Evolutionary conservation across 2,797 vertebrate genomes (phyloP), one percentile per base, ranked within the genome.

Genomic region (Malurus splendens): DNA sequence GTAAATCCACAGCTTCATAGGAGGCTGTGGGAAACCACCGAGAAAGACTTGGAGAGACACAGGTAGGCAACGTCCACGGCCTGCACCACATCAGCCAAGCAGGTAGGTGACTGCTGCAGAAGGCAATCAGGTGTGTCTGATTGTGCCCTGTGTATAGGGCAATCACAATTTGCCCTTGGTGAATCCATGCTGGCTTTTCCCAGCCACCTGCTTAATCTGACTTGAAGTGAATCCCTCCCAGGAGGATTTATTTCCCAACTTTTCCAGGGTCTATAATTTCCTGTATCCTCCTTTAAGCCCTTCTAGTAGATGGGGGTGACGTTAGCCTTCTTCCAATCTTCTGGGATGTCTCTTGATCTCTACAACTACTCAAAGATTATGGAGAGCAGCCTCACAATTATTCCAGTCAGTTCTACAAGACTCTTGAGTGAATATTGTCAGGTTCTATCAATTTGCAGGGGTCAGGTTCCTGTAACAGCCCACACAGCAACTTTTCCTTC

Each of bases 361-460:
- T n/a, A 36, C 9, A 48, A 22, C 38, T 56, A 50, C 44, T n/a
- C 51, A 42, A 56, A 18, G 22, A 18, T 50, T 50, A 50, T 50
- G n/a, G n/a, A 64, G 25, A 56, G 33, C 22, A 56, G 42, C 25
- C 17, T 56, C 51, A 72, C 20, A 72, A 25, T n/a, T 14, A 73
- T 18, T 8, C 36, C 44, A 64, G 42, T 3, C 20, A 56, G n/a
- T n/a, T 50, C 51, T 22, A 36, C n/a, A 56, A n/a, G 10, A 41
- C 20, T 25, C 36, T 27, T 22, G 12, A 7, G 12, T 8, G 4
- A 7, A 27, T n/a, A 50, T 2, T 25, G 3, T n/a, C 30, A 56
- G 3, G 9, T 36, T 18, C 42, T 50, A 41, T 8, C 0, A 0
- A 48, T 36, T 44, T 65, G n/a, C 22, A 57, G n/a, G 4, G 30